phyloP scores from a whole-genome alignment of 2,888 invertebrate genomes.

The Sthenelais limicola region DNA sequence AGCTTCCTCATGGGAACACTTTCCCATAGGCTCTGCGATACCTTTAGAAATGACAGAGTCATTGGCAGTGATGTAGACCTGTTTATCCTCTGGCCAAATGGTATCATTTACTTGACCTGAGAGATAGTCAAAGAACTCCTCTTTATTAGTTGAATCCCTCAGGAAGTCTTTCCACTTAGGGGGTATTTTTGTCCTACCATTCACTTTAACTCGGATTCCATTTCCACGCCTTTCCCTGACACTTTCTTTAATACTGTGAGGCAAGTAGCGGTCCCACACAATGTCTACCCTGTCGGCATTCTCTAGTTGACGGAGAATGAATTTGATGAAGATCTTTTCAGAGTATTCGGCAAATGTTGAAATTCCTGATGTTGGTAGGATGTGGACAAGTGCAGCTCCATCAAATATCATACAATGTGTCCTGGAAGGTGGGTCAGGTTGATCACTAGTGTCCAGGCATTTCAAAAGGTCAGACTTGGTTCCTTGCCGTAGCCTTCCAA shows the following conservation, averaged over 20 bases:
- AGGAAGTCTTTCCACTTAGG: slow-evolving; percentile 21
- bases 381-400: slow-evolving; percentile 28
- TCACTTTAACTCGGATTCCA: slow-evolving; percentile 11
- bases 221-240: slow-evolving; percentile 42
- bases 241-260: slow-evolving; percentile 32
- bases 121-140: slow-evolving; percentile 18
- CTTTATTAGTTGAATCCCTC: slow-evolving; percentile 10
- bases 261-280: slow-evolving; percentile 42
- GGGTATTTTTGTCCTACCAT: neutral
- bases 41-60: neutral
- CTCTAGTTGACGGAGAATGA: slow-evolving; percentile 20
- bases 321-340: slow-evolving; percentile 16
- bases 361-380: slow-evolving; percentile 11
- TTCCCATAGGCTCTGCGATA: neutral
- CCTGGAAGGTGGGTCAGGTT: slow-evolving; percentile 53
- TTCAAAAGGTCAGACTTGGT: slow-evolving; percentile 18
- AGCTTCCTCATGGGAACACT: slow-evolving; percentile 12
- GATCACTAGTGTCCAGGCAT: slow-evolving; percentile 44
- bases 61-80: slow-evolving; percentile 2
- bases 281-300: slow-evolving; percentile 9
- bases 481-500: slow-evolving; percentile 4
- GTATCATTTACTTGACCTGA: neutral
- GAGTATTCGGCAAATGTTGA: slow-evolving; percentile 27
- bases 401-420: slow-evolving; percentile 1
- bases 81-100: neutral